phyloP scores from a whole-genome alignment of 2,113 vertebrate species.

The Ivindomyrus marchei region DNA sequence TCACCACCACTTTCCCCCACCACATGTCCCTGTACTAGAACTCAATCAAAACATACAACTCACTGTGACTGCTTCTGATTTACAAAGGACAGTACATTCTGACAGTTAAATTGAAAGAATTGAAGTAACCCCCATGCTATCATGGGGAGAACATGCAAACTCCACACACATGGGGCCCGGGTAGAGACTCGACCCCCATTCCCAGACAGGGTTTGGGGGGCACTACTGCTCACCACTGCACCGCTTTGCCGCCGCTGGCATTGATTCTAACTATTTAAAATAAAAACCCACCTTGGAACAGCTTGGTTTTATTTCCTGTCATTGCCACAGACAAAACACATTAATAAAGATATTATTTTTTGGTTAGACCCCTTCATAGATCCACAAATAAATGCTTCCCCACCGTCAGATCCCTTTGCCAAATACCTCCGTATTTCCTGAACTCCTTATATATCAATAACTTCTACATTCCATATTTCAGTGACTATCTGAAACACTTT shows the following conservation, averaged over 20 bases:
- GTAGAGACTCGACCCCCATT: not conserved
- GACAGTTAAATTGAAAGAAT: no score
- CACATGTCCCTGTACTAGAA: not conserved
- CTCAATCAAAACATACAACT: not conserved
- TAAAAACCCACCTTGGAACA: not conserved
- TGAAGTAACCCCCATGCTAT: not conserved
- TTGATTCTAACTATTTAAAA: not conserved
- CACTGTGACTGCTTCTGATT: not conserved
- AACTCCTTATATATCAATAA: not conserved
- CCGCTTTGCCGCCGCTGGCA: not conserved
- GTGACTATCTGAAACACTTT: not conserved
- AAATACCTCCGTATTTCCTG: not conserved
- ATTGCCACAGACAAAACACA: not conserved
- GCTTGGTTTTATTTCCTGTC: not conserved
- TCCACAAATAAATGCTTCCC: not conserved
- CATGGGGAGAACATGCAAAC: not conserved
- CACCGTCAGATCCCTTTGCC: not conserved
- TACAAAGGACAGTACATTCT: not conserved
- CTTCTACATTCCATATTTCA: not conserved
- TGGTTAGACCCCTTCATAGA: not conserved
- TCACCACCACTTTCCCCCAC: not conserved
- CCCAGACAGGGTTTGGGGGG: not conserved
- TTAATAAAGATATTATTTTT: not conserved
- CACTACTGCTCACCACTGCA: not conserved
- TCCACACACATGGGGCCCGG: not conserved